A percentile compares a stretch with the other conserved stretches of the same genome.
These are phyloP conservation scores for Eleginops maclovinus DNA, from an alignment of 2,113 vertebrate species.

Conservation along the genomic window DNA sequence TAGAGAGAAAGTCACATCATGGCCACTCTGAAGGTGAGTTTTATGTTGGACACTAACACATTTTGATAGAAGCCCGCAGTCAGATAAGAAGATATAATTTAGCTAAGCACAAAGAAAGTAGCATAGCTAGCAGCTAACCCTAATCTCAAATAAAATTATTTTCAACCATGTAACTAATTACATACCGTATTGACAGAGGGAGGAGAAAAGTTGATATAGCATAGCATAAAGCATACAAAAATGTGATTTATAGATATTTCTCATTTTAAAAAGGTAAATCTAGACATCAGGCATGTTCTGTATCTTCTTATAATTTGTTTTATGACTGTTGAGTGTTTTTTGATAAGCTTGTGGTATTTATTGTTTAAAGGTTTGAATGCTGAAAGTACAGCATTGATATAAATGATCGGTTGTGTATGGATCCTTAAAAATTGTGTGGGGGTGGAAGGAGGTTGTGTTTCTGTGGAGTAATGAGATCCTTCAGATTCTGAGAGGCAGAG, in stretches of 20 bases:
- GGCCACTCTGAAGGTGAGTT: constrained; percentile 65
- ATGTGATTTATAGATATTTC: too few species aligned
- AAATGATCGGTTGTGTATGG: neutral
- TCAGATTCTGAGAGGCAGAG: constrained; percentile 37
- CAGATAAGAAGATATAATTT: neutral
- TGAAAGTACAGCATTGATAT: neutral
- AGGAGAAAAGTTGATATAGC: too few species aligned
- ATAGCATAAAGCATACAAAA: too few species aligned
- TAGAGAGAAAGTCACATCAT: constrained; percentile 27
- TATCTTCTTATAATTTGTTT: too few species aligned
- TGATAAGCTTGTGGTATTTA: neutral
- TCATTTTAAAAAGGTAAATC: too few species aligned
- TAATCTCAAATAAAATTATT: too few species aligned
- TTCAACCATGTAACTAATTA: too few species aligned
- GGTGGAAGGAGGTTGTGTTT: constrained; percentile 41
- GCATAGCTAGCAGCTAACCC: neutral
- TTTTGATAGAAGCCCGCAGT: neutral
- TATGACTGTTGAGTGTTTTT: too few species aligned
- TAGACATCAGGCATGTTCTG: too few species aligned
- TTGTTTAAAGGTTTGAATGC: neutral
- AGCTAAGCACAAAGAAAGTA: constrained; percentile 10
- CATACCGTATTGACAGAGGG: too few species aligned
- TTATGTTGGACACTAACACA: neutral
- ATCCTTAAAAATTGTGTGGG: constrained; percentile 1
- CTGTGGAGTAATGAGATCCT: constrained; percentile 59